phyloP scores from a whole-genome alignment of 2,888 invertebrate genomes.

The Acrocera orbiculus region DNA sequence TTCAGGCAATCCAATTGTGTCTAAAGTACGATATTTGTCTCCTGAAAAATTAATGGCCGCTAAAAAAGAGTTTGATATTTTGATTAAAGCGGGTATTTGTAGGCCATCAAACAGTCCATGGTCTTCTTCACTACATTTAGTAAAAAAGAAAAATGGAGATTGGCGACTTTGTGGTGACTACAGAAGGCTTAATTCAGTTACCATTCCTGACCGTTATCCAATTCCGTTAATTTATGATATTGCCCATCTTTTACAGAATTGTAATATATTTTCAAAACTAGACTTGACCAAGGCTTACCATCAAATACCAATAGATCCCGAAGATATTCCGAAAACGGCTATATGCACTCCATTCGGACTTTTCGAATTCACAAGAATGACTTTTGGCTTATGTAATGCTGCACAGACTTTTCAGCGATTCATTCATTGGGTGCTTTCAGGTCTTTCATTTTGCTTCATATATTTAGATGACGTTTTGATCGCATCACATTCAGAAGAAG shows the following conservation, averaged over 20 bases:
- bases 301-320: constrained; percentile 10
- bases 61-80: constrained; percentile 10
- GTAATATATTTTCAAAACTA: constrained; percentile 10
- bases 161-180: constrained; percentile 9
- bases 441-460: neutral
- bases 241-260: constrained; percentile 4
- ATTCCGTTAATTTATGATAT: constrained; percentile 10
- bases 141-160: constrained; percentile 8
- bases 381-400: too few relatives aligned
- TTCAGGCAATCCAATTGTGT: constrained; percentile 8
- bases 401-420: constrained; percentile 1
- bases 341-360: constrained; percentile 24
- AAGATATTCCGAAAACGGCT: constrained; percentile 10
- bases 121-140: constrained; percentile 11
- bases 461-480: too few relatives aligned
- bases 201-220: constrained; percentile 10
- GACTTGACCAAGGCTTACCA: constrained; percentile 11
- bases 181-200: constrained; percentile 9
- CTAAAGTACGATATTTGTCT: constrained; percentile 7
- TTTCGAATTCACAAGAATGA: too few relatives aligned
- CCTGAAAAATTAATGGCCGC: constrained; percentile 8
- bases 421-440: neutral
- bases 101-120: constrained; percentile 11
- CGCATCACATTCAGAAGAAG: too few relatives aligned
- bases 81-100: constrained; percentile 9